Evolutionary conservation across 1,140 invertebrate species (phyloP), one percentile per base, ranked within the genome.

Genomic region (Gonioctena quinquepunctata): DNA sequence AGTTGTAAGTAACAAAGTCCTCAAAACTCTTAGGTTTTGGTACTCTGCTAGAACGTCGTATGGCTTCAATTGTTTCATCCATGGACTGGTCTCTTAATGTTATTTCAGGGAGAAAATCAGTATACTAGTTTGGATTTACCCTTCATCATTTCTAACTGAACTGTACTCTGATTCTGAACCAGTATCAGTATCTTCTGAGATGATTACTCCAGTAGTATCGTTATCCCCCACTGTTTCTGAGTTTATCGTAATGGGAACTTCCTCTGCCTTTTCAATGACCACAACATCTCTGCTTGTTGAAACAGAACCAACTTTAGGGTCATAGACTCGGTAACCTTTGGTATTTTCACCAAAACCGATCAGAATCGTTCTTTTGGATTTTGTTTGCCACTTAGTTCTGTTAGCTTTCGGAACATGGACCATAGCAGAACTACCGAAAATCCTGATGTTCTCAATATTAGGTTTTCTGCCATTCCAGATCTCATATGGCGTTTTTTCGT

Each of bases 381-480:
- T 85, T 8, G 54, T 28, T 54, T 85, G 79, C 72, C 77, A 82
- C 68, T 84, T 77, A 60, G 80, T 52, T 52, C 70, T 76, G 54
- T 63, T 65, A 23, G 72, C 57, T 8, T 82, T 78, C n/a, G 84
- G 83, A 56, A 85, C 63, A 50, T 82, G 79, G 0, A 77, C 77
- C 70, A 82, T 79, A 5, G 73, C 81, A 57, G 70, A 65, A 64
- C 78, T 84, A 8, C 84, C 84, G 79, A 86, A 85, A 60, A 79
- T 72, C 19, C 71, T 72, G 0, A 85, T 8, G 66, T 84, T 68
- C 7, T n/a, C 56, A 6, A 87, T 76, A 76, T 85, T 79, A 72
- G 84, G 83, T 81, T 83, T 85, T 69, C 69, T 73, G 68, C 79
- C 25, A 76, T 75, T 72, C 72, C 82, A 78, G n/a, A n/a, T n/a